These are phyloP conservation scores for Eupeodes corollae DNA, from an alignment of 1,140 invertebrate genomes.

Conservation along the genomic window DNA sequence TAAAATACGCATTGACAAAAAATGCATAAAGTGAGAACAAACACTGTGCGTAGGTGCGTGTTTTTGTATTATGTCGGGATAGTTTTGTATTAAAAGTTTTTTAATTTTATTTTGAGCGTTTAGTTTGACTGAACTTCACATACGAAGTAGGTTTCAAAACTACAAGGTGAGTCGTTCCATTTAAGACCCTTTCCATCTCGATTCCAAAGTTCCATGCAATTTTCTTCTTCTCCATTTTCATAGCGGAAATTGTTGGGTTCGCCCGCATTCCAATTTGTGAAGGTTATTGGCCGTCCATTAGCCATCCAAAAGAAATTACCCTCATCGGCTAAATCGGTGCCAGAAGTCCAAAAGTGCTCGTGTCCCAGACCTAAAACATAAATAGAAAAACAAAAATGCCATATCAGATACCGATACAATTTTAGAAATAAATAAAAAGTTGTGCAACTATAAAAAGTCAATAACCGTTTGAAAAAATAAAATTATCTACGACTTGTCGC, in stretches of 20 bases:
- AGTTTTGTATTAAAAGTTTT: too few species aligned
- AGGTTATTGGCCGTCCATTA: slow-evolving; percentile 74
- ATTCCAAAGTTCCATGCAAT: slow-evolving; percentile 84
- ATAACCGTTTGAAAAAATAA: too few species aligned
- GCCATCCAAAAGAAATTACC: slow-evolving; percentile 88
- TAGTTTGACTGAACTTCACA: slow-evolving; percentile 62
- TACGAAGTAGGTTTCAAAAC: slow-evolving; percentile 83
- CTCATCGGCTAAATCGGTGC: slow-evolving; percentile 81
- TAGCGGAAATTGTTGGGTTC: slow-evolving; percentile 86
- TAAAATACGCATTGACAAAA: too few species aligned
- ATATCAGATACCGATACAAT: too few species aligned
- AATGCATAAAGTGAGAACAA: too few species aligned
- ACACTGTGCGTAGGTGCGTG: too few species aligned
- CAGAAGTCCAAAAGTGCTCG: slow-evolving; percentile 87
- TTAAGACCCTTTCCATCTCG: slow-evolving; percentile 80
- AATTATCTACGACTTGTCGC: too few species aligned
- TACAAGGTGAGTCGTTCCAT: slow-evolving; percentile 88
- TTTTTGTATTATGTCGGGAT: too few species aligned
- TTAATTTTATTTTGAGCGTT: background rate
- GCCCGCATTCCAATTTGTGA: slow-evolving; percentile 85
- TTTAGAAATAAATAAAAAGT: too few species aligned
- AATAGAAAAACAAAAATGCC: background rate
- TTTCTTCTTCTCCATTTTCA: slow-evolving; percentile 85
- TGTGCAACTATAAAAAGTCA: too few species aligned
- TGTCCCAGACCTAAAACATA: slow-evolving; percentile 56